Evolutionary conservation across 2,888 invertebrate species (phyloP).

Genomic region (Gerosis bhagava): DNA sequence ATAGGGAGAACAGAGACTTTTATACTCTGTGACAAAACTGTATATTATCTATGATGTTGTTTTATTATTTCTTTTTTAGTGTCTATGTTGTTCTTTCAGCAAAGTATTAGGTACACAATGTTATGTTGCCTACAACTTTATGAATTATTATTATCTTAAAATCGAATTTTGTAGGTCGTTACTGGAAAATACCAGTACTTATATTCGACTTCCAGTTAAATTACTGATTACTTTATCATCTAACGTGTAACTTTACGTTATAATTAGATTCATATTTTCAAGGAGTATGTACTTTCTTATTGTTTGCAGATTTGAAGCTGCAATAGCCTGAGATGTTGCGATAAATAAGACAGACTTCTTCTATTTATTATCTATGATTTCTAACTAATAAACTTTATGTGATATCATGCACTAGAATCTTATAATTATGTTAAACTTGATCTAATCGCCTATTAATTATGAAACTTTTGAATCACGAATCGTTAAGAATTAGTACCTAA

Average conservation of each 20-base stretch:
- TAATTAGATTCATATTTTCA: not conserved
- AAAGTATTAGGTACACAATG: too few relatives aligned
- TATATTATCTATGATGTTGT: too few relatives aligned
- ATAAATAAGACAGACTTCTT: conserved; percentile 12
- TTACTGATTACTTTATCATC: too few relatives aligned
- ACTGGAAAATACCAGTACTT: too few relatives aligned
- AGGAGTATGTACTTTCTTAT: conserved; percentile 2
- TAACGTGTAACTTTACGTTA: not conserved
- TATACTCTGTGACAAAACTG: too few relatives aligned
- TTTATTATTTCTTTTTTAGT: too few relatives aligned
- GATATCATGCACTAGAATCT: conserved; percentile 60
- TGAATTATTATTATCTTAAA: too few relatives aligned
- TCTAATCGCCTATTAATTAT: conserved; percentile 46
- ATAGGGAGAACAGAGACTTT: too few relatives aligned
- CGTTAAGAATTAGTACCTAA: conserved; percentile 46
- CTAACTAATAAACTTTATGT: conserved; percentile 53
- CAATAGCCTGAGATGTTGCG: conserved; percentile 11
- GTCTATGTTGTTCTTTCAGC: too few relatives aligned
- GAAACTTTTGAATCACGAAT: conserved; percentile 50
- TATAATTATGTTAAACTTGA: conserved; percentile 39
- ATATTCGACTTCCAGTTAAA: too few relatives aligned
- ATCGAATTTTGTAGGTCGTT: too few relatives aligned
- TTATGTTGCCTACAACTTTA: not conserved
- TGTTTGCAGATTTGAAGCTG: conserved; percentile 3
- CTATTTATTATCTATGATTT: conserved; percentile 36